Conservation (phyloP, 2,113 vertebrate genomes). For the Peromyscus maniculatus region DNA sequence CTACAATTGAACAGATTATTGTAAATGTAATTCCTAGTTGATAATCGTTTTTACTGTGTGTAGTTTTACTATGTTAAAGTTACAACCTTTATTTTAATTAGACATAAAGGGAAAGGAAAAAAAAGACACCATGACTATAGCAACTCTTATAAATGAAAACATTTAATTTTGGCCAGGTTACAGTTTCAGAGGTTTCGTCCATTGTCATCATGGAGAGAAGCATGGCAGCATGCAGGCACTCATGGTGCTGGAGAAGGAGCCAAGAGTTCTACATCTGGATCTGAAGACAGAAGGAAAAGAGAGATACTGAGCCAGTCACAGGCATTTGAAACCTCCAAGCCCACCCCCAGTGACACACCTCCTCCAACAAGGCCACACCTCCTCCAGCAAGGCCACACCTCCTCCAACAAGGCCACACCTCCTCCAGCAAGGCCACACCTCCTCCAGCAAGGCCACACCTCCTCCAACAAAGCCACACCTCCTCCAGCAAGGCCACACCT, state of each 20-base stretch:
- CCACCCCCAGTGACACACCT: neutral
- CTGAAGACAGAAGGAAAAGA: neutral
- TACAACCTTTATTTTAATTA: too few species aligned
- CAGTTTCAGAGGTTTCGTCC: neutral
- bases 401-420: too few species aligned
- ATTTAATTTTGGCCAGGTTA: neutral
- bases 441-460: too few species aligned
- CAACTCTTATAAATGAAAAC: neutral
- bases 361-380: neutral
- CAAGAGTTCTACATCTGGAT: neutral
- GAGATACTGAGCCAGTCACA: neutral
- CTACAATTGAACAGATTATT: too few species aligned
- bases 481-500: neutral
- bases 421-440: too few species aligned
- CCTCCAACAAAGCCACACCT: too few species aligned
- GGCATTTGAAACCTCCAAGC: neutral
- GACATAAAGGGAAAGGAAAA: too few species aligned
- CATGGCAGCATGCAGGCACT: neutral
- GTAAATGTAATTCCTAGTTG: too few species aligned
- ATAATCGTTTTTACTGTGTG: too few species aligned
- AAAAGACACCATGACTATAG: neutral
- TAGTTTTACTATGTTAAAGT: too few species aligned
- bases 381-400: too few species aligned
- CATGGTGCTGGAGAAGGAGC: neutral
- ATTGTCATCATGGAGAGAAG: neutral